A percentile compares a stretch with the other conserved stretches of the same genome.
phyloP scores from a whole-genome alignment of 2,797 vertebrate species.

The Pantherophis vulpinus region DNA sequence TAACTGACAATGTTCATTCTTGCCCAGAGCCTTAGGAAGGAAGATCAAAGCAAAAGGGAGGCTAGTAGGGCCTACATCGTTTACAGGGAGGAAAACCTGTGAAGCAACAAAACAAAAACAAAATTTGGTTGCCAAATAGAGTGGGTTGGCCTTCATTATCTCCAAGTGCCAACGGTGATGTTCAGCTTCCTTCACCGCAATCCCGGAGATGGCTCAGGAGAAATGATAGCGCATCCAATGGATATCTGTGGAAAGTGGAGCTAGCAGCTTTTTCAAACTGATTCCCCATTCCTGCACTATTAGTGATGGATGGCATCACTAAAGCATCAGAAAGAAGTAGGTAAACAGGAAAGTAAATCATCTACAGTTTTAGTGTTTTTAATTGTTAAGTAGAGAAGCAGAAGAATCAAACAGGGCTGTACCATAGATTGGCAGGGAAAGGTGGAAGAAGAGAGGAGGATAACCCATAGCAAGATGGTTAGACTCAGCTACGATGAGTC shows the following conservation, averaged over 20 bases:
- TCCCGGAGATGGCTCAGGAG: background rate
- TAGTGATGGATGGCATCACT: background rate
- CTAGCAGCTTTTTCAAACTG: background rate
- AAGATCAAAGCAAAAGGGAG: slow-evolving; percentile 22
- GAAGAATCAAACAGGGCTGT: background rate
- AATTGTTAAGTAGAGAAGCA: background rate
- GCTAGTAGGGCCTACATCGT: background rate
- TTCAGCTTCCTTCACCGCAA: background rate
- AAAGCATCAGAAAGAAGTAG: background rate
- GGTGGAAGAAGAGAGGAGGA: background rate
- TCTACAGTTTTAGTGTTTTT: background rate
- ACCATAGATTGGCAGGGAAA: background rate
- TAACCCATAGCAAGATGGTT: background rate
- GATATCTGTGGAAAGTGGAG: too few relatives aligned
- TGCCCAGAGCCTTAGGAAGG: slow-evolving; percentile 14
- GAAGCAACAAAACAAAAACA: slow-evolving; percentile 14
- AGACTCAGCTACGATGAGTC: background rate
- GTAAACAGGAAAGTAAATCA: background rate
- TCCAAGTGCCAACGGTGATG: background rate
- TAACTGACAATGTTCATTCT: slow-evolving; percentile 27
- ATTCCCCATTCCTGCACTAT: background rate
- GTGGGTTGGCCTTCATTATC: background rate
- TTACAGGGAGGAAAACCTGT: background rate
- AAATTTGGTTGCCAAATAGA: slow-evolving; percentile 1
- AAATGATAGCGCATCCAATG: background rate